Evolutionary conservation across 1,140 invertebrate species (phyloP).

Genomic region (Leptinotarsa texana): DNA sequence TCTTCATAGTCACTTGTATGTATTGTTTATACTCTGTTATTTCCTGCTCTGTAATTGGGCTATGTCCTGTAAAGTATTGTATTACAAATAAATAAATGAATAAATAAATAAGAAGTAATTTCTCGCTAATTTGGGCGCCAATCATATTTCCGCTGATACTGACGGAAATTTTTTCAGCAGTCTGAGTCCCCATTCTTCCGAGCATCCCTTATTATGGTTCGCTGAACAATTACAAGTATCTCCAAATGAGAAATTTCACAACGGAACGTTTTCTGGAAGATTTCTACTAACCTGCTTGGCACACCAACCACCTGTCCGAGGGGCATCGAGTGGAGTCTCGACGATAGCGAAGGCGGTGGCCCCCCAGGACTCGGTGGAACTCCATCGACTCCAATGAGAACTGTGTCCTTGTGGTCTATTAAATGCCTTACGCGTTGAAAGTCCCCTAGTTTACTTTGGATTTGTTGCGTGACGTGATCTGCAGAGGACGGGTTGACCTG

Average conservation of each 20-base stretch:
- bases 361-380: slow-evolving; percentile 65
- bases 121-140: too few species aligned
- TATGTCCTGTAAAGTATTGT: too few species aligned
- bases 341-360: slow-evolving; percentile 12
- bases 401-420: slow-evolving; percentile 66
- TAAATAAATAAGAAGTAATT: too few species aligned
- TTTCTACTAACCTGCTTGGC: slow-evolving; percentile 20
- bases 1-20: too few species aligned
- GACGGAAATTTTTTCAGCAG: too few species aligned
- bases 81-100: too few species aligned
- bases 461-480: slow-evolving; percentile 73
- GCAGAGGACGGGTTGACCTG: slow-evolving; percentile 71
- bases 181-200: too few species aligned
- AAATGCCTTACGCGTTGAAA: slow-evolving; percentile 70
- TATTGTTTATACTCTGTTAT: too few species aligned
- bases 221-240: too few species aligned
- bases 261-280: background rate
- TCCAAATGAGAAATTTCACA: background rate
- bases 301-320: slow-evolving; percentile 10
- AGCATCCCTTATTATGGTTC: too few species aligned
- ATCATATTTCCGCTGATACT: too few species aligned
- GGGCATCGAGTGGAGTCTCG: slow-evolving; percentile 11
- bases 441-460: slow-evolving; percentile 74
- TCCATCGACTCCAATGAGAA: slow-evolving; percentile 75
- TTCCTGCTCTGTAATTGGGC: too few species aligned